A percentile compares a stretch with the other conserved stretches of the same genome.
phyloP scores from a whole-genome alignment of 1,140 invertebrate species.

The Cepaea nemoralis region DNA sequence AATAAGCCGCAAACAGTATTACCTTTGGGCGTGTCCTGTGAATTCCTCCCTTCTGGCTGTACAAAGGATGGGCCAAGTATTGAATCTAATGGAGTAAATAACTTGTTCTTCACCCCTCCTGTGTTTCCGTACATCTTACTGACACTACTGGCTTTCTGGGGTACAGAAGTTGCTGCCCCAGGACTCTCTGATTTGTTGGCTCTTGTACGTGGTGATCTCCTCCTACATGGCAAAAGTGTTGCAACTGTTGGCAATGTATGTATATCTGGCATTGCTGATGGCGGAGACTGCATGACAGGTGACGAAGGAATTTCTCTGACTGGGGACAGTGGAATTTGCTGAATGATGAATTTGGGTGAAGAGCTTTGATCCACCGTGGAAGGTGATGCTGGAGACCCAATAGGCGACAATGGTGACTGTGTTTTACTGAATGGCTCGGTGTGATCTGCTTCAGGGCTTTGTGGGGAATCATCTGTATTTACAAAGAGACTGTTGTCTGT shows the following conservation, averaged over 20 bases:
- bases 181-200: neutral
- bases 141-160: neutral
- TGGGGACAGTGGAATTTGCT: neutral
- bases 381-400: neutral
- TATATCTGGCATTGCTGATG: neutral
- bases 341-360: neutral
- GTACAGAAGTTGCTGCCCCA: neutral
- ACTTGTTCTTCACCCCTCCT: neutral
- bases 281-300: neutral
- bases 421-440: neutral
- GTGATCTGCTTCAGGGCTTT: neutral
- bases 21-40: neutral
- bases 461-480: neutral
- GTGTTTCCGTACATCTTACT: neutral
- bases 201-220: neutral
- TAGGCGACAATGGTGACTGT: neutral
- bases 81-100: neutral
- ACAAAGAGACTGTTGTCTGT: neutral
- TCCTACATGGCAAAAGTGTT: neutral
- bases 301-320: neutral
- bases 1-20: neutral
- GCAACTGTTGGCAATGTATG: neutral
- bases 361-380: neutral
- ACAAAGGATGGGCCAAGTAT: slow-evolving; percentile 6
- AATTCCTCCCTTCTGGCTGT: neutral